phyloP scores from a whole-genome alignment of 2,113 vertebrate genomes.

The Heliornis fulica region DNA sequence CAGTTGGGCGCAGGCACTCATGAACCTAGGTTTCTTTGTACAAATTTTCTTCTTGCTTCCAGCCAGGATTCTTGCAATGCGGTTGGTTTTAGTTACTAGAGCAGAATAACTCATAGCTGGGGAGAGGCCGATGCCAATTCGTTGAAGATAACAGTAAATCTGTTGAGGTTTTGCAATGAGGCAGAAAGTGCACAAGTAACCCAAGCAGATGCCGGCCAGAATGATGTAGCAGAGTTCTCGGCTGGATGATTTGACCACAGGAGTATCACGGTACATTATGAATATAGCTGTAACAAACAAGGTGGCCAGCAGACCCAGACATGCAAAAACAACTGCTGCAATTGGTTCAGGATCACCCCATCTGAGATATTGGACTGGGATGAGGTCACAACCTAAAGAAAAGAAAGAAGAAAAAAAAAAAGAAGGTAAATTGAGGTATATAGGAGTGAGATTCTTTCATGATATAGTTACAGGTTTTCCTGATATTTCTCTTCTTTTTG shows the following conservation, averaged over 20 bases:
- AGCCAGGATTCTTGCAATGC: conserved; percentile 95
- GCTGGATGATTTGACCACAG: conserved; percentile 97
- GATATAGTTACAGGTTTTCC: neutral
- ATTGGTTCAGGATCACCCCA: conserved; percentile 98
- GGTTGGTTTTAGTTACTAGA: conserved; percentile 97
- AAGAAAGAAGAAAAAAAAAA: neutral
- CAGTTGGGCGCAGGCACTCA: conserved; percentile 97
- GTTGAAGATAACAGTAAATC: conserved; percentile 93
- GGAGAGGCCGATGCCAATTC: conserved; percentile 93
- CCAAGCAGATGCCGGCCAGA: conserved; percentile 92
- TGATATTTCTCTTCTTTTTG: neutral
- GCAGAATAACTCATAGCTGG: conserved; percentile 99
- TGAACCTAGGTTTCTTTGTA: conserved; percentile 97
- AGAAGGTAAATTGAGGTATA: neutral
- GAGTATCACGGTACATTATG: conserved; percentile 93
- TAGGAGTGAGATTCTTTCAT: neutral
- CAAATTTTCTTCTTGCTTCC: conserved; percentile 99
- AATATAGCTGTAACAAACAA: conserved; percentile 93
- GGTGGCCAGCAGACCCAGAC: conserved; percentile 90
- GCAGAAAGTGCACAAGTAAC: conserved; percentile 97
- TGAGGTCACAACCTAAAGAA: conserved; percentile 86
- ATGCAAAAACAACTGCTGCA: conserved; percentile 94
- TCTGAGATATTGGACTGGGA: conserved; percentile 92
- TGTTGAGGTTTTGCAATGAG: conserved; percentile 93
- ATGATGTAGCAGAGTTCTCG: conserved; percentile 98